phyloP scores from a whole-genome alignment of 2,113 vertebrate genomes.

The Seriola aureovittata region DNA sequence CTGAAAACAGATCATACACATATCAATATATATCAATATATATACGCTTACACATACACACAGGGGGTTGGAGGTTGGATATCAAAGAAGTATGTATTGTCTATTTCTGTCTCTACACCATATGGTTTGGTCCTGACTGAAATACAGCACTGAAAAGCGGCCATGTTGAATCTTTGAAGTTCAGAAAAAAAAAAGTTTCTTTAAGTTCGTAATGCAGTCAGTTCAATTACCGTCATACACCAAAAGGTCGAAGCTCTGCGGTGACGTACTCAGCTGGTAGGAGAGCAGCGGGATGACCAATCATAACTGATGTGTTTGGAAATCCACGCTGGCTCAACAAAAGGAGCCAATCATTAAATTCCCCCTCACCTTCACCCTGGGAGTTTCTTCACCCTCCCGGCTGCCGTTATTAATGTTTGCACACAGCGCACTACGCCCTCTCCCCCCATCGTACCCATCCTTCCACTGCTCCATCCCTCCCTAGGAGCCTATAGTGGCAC shows the following conservation, averaged over 20 bases:
- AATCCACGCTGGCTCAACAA: conserved; percentile 62
- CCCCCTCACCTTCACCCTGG: conserved; percentile 73
- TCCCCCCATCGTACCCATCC: conserved; percentile 56
- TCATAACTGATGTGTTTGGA: conserved; percentile 71
- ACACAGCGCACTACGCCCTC: conserved; percentile 39
- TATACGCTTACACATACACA: conserved; percentile 42
- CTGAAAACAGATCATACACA: conserved; percentile 71
- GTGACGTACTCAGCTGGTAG: conserved; percentile 55
- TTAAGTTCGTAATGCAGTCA: conserved; percentile 74
- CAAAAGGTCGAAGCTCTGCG: conserved; percentile 20
- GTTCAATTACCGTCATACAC: conserved; percentile 71
- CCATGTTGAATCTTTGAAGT: conserved; percentile 72
- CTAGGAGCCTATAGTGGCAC: conserved; percentile 78
- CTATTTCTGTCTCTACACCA: conserved; percentile 68
- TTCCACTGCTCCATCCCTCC: conserved; percentile 75
- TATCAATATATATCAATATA: conserved; percentile 61
- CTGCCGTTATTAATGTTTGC: conserved; percentile 71
- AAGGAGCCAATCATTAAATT: conserved; percentile 69
- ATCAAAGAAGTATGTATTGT: conserved; percentile 77
- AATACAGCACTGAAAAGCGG: conserved; percentile 57
- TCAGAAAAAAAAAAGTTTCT: conserved; percentile 47
- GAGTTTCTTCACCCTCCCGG: conserved; percentile 69
- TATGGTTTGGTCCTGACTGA: conserved; percentile 69
- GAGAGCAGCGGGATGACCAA: conserved; percentile 58
- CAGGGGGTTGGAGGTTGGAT: conserved; percentile 50